Evolutionary conservation across 2,797 vertebrate genomes (phyloP).

Genomic region (Antennarius maculatus): DNA sequence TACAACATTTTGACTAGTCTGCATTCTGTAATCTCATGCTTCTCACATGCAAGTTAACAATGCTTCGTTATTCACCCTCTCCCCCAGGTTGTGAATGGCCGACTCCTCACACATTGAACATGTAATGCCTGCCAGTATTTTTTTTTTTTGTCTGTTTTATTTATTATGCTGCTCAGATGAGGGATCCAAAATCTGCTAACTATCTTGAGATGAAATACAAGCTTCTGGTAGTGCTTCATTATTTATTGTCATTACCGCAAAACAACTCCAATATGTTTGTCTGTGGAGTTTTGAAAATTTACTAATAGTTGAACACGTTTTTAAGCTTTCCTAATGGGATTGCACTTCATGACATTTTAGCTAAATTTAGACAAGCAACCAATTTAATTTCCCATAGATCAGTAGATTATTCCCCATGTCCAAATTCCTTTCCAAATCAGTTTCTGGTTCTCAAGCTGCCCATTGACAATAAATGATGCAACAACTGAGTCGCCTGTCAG

Average conservation of each 20-base stretch:
- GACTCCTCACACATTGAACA: slow-evolving; percentile 12
- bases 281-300: neutral
- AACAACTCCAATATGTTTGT: neutral
- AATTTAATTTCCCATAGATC: neutral
- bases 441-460: neutral
- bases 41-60: slow-evolving; percentile 22
- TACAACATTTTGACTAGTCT: slow-evolving; percentile 2
- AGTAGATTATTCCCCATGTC: neutral
- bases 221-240: neutral
- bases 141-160: slow-evolving; percentile 22
- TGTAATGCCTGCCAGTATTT: neutral
- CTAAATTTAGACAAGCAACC: too few species aligned
- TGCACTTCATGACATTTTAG: too few species aligned
- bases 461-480: slow-evolving; percentile 10
- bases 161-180: slow-evolving; percentile 21
- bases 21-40: slow-evolving; percentile 22
- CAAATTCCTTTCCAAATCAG: neutral
- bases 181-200: neutral
- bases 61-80: neutral
- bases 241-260: neutral
- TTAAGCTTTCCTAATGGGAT: too few species aligned
- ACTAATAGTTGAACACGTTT: neutral
- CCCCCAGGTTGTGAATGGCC: slow-evolving; percentile 4
- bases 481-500: neutral
- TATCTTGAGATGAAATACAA: neutral